Conservation (phyloP, 2,888 invertebrate genomes). For the Chaitophorus viminalis region DNA sequence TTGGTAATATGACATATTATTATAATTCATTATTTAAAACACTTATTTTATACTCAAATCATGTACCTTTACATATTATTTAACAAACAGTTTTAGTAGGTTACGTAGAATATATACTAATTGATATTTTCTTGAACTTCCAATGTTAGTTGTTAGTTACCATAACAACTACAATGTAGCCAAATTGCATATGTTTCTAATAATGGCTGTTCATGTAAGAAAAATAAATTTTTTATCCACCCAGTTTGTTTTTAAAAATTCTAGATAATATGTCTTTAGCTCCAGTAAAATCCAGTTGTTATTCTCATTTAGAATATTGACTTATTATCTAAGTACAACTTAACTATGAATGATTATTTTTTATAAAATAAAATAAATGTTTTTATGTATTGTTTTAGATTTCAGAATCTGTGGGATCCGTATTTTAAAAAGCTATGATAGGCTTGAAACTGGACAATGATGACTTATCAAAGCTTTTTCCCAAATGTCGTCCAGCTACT, state of each 20-base stretch:
- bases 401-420: conserved; percentile 53
- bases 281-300: conserved; percentile 23
- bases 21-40: background rate
- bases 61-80: conserved; percentile 15
- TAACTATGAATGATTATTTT: background rate
- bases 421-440: conserved; percentile 64
- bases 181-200: conserved; percentile 40
- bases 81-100: background rate
- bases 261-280: conserved; percentile 8
- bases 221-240: conserved; percentile 5
- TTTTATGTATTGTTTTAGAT: conserved; percentile 25
- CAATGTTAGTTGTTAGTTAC: conserved; percentile 58
- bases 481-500: conserved; percentile 80
- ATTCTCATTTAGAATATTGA: background rate
- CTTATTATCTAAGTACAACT: background rate
- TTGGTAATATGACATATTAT: background rate
- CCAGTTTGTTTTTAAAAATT: conserved; percentile 34
- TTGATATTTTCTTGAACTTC: conserved; percentile 60
- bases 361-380: conserved; percentile 3
- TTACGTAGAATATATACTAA: conserved; percentile 27
- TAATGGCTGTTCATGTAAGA: conserved; percentile 26
- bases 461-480: conserved; percentile 85
- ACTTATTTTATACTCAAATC: conserved; percentile 5
- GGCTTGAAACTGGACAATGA: conserved; percentile 69
- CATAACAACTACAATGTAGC: conserved; percentile 57